Evolutionary conservation across 2,797 vertebrate species (phyloP).

Genomic region (Xenopus petersii): DNA sequence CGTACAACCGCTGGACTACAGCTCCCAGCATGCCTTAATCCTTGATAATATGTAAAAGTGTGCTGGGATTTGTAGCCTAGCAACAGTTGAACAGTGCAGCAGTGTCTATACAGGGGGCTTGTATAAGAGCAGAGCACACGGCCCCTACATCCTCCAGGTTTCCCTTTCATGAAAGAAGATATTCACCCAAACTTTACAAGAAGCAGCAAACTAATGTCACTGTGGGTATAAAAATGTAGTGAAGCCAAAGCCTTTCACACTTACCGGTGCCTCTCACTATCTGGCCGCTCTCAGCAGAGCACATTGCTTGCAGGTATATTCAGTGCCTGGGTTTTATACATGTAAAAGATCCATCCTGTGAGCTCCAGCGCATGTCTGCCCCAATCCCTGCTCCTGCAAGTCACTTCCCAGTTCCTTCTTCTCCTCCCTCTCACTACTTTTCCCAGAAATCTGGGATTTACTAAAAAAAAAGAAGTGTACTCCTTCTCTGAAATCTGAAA

Average conservation of each 20-base stretch:
- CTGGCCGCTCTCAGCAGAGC: neutral
- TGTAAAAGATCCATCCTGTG: constrained; percentile 27
- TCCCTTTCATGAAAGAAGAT: too few relatives aligned
- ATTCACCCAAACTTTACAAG: too few relatives aligned
- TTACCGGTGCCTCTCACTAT: neutral
- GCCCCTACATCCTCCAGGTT: too few relatives aligned
- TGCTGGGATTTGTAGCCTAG: too few relatives aligned
- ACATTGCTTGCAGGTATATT: neutral
- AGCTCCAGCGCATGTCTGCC: constrained; percentile 36
- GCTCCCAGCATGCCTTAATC: too few relatives aligned
- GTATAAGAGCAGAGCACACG: too few relatives aligned
- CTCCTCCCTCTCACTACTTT: constrained; percentile 31
- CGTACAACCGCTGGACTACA: too few relatives aligned
- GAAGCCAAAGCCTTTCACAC: neutral
- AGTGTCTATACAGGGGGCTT: too few relatives aligned
- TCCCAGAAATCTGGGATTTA: constrained; percentile 37
- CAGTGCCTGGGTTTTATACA: neutral
- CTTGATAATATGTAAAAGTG: too few relatives aligned
- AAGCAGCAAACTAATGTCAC: too few relatives aligned
- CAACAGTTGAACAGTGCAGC: too few relatives aligned
- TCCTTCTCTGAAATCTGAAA: constrained; percentile 42
- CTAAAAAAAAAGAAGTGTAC: neutral
- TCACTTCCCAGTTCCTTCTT: constrained; percentile 23
- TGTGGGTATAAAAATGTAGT: too few relatives aligned
- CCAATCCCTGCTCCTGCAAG: constrained; percentile 6